phyloP scores from a whole-genome alignment of 2,888 invertebrate species.

The Nemapogon koenigi region DNA sequence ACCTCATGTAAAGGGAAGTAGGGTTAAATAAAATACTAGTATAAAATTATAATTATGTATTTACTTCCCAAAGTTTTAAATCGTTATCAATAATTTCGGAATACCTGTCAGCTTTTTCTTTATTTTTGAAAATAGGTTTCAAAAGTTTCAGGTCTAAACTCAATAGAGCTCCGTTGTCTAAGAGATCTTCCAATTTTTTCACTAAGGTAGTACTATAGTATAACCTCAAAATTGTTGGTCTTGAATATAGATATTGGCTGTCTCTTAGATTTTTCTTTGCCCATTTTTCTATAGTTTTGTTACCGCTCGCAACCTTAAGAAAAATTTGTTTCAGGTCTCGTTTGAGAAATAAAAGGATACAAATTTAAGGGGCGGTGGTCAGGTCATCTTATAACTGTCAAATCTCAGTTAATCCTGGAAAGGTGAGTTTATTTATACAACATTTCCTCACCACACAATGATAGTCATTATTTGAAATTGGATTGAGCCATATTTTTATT shows the following conservation, averaged over 20 bases:
- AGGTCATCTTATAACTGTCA: no score
- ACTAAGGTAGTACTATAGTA: constrained; percentile 76
- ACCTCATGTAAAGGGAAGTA: no score
- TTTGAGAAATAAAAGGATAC: constrained; percentile 5
- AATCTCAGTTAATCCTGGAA: no score
- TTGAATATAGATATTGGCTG: constrained; percentile 79
- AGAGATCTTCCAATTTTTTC: constrained; percentile 70
- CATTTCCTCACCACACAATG: no score
- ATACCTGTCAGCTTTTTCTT: constrained; percentile 73
- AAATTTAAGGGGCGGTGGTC: constrained; percentile 15
- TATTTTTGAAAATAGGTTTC: constrained; percentile 76
- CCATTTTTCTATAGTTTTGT: constrained; percentile 78
- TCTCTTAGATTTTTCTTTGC: constrained; percentile 71
- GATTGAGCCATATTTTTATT: no score
- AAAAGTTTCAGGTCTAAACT: constrained; percentile 78
- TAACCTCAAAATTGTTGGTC: constrained; percentile 78
- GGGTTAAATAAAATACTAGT: no score
- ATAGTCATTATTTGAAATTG: no score
- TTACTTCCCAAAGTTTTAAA: constrained; percentile 80
- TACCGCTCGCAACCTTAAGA: constrained; percentile 73
- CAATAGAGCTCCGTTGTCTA: constrained; percentile 80
- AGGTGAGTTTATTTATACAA: no score
- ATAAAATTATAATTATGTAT: constrained; percentile 23
- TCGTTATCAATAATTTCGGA: constrained; percentile 87
- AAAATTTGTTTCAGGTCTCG: neutral